These are phyloP conservation scores for Lipophrys pholis DNA, from an alignment of 2,113 vertebrate species.

Conservation along the genomic window DNA sequence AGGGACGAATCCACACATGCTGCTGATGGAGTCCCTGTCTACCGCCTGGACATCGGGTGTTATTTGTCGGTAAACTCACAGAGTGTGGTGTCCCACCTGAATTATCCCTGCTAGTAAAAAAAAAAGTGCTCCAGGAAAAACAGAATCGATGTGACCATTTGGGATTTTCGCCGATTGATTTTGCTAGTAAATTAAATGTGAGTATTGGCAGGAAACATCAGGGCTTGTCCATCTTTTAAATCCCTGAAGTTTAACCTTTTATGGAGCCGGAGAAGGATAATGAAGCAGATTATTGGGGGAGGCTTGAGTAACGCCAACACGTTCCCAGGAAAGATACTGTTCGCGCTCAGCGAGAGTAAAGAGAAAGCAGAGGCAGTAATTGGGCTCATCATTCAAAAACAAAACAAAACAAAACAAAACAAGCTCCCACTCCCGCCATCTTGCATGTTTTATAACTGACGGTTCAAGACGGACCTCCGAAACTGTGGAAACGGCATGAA, in stretches of 20 bases:
- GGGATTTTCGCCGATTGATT: conserved; percentile 12
- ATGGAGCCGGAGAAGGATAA: background rate
- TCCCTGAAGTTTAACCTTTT: conserved; percentile 13
- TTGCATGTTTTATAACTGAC: conserved; percentile 20
- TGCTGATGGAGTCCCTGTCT: background rate
- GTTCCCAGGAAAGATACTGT: background rate
- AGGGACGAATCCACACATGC: background rate
- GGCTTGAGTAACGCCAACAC: conserved; percentile 1
- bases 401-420: background rate
- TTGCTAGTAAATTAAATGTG: conserved; percentile 15
- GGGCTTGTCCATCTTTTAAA: conserved; percentile 9
- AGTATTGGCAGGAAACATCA: conserved; percentile 14
- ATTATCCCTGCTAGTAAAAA: background rate
- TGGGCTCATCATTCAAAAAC: conserved; percentile 21
- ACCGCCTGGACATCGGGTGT: too few species aligned
- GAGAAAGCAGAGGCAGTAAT: conserved; percentile 10
- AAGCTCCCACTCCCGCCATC: conserved; percentile 4
- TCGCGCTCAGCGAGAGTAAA: conserved; percentile 7
- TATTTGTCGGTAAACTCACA: background rate
- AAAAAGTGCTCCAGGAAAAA: background rate
- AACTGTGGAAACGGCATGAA: conserved; percentile 16
- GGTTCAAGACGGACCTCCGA: conserved; percentile 6
- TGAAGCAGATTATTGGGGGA: conserved; percentile 8
- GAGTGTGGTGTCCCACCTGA: too few species aligned
- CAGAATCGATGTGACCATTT: background rate